phyloP scores from a whole-genome alignment of 2,888 invertebrate genomes.

The Catocala fraxini region DNA sequence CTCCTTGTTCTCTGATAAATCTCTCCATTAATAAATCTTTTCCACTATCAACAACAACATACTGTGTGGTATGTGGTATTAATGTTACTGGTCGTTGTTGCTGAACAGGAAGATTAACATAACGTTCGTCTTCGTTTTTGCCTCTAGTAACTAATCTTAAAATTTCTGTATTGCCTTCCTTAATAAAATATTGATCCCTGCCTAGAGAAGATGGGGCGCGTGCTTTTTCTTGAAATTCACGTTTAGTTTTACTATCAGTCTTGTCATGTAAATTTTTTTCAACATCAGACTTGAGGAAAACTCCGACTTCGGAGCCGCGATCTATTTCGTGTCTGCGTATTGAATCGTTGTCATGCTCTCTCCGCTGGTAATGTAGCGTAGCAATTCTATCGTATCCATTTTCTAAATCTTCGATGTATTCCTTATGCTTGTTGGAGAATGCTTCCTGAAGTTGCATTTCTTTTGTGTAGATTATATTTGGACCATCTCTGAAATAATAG shows the following conservation, averaged over 20 bases:
- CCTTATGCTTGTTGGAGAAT: constrained; percentile 83
- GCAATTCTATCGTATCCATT: constrained; percentile 86
- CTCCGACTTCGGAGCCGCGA: constrained; percentile 90
- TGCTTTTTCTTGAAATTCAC: constrained; percentile 68
- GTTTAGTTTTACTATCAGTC: constrained; percentile 66
- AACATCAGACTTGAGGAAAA: constrained; percentile 79
- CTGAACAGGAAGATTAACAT: constrained; percentile 86
- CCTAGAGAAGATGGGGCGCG: constrained; percentile 77
- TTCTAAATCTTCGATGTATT: constrained; percentile 88
- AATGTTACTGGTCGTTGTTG: constrained; percentile 86
- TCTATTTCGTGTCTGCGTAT: constrained; percentile 93
- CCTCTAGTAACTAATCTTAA: constrained; percentile 92
- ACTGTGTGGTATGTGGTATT: constrained; percentile 88
- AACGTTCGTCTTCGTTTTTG: constrained; percentile 89
- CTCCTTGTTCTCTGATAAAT: constrained; percentile 94
- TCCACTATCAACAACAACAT: constrained; percentile 91
- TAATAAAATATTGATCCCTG: constrained; percentile 92
- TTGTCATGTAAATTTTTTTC: constrained; percentile 68
- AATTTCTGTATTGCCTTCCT: constrained; percentile 95
- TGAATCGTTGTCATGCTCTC: constrained; percentile 91
- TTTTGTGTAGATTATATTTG: constrained; percentile 86
- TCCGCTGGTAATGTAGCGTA: constrained; percentile 78
- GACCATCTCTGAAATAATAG: constrained; percentile 78
- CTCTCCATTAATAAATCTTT: constrained; percentile 94
- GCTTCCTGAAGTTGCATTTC: constrained; percentile 86